A percentile compares a stretch with the other conserved stretches of the same genome.
Evolutionary conservation across 2,113 vertebrate species (phyloP).

Genomic region (Tetrao urogallus): DNA sequence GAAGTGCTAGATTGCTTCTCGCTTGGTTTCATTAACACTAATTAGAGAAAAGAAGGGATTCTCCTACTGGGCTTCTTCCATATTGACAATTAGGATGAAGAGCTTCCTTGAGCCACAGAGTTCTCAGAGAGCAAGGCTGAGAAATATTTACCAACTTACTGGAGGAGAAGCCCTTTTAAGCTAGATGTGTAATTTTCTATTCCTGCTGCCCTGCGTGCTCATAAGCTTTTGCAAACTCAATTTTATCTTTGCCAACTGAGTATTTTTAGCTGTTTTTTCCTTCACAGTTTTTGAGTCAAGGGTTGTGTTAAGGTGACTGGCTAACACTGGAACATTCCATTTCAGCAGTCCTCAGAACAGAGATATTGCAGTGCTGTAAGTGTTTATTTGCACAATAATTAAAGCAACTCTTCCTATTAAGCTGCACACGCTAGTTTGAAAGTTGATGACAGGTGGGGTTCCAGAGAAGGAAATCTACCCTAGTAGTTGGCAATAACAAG

Average conservation of each 20-base stretch:
- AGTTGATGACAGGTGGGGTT: fast-evolving
- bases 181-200: background rate
- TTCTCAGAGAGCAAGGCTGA: background rate
- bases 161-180: background rate
- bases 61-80: background rate
- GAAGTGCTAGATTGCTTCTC: background rate
- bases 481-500: background rate
- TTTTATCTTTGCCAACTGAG: background rate
- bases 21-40: background rate
- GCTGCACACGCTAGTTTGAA: background rate
- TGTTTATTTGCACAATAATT: background rate
- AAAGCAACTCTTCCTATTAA: background rate
- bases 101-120: background rate
- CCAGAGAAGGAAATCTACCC: background rate
- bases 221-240: background rate
- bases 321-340: background rate
- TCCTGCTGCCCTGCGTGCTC: background rate
- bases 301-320: background rate
- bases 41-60: background rate
- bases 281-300: background rate
- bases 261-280: background rate
- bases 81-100: background rate
- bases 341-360: background rate
- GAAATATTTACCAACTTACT: background rate
- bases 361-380: background rate